phyloP scores from a whole-genome alignment of 2,888 invertebrate genomes.

The Drosophila lutescens region DNA sequence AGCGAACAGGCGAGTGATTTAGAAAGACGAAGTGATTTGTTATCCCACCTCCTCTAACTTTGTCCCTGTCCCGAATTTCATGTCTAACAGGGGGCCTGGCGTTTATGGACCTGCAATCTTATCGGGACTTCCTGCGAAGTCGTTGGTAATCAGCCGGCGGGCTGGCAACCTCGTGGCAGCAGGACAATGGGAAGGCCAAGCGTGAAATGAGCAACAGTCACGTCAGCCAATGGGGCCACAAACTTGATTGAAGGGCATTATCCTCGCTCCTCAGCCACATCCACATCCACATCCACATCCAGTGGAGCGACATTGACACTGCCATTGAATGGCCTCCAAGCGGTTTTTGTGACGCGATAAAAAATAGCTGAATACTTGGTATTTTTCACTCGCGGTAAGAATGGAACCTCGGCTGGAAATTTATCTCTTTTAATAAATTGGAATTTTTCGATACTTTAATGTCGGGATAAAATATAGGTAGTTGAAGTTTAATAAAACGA shows the following conservation, averaged over 20 bases:
- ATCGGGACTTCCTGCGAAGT: slow-evolving; percentile 37
- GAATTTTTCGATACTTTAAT: slow-evolving; percentile 31
- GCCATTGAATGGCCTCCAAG: slow-evolving; percentile 16
- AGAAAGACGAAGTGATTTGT: slow-evolving; percentile 5
- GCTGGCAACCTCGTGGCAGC: slow-evolving; percentile 15
- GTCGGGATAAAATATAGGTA: slow-evolving; percentile 17
- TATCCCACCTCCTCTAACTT: neutral
- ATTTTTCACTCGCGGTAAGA: slow-evolving; percentile 18
- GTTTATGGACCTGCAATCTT: slow-evolving; percentile 40
- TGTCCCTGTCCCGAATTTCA: neutral
- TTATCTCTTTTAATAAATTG: slow-evolving; percentile 45
- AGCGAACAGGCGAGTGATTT: slow-evolving; percentile 1
- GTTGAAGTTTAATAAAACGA: neutral
- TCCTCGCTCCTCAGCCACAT: slow-evolving; percentile 13
- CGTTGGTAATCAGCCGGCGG: slow-evolving; percentile 32
- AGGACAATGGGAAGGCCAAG: slow-evolving; percentile 46
- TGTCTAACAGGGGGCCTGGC: slow-evolving; percentile 15
- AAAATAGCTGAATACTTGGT: slow-evolving; percentile 25
- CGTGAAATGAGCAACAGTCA: slow-evolving; percentile 53
- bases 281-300: neutral
- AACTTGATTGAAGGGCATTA: slow-evolving; percentile 42
- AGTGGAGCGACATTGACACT: slow-evolving; percentile 31
- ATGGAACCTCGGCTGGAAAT: slow-evolving; percentile 19
- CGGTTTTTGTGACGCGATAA: slow-evolving; percentile 31
- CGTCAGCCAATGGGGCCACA: slow-evolving; percentile 32